Conservation (phyloP, 2,797 vertebrate species). For the Babyrousa celebensis region DNA sequence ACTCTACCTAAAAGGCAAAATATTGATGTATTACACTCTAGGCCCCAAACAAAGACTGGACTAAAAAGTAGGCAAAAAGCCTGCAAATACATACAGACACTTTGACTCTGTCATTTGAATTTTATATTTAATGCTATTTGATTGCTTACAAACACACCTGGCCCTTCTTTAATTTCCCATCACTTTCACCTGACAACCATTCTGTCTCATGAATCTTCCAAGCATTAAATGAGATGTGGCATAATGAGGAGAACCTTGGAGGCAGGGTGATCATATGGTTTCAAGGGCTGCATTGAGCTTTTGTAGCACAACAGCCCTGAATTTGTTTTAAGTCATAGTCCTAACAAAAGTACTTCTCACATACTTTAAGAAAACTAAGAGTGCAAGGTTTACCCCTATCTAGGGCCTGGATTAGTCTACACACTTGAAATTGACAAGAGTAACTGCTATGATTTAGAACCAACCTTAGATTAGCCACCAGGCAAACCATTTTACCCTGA, state of each 20-base stretch:
- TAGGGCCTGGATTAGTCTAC: background rate
- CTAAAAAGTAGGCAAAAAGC: background rate
- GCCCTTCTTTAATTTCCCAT: constrained; percentile 51
- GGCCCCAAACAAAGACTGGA: background rate
- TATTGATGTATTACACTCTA: constrained; percentile 62
- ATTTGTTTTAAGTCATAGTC: constrained; percentile 1
- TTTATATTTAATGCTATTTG: constrained; percentile 18
- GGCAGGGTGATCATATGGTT: background rate
- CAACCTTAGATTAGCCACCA: constrained; percentile 53
- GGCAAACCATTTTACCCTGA: constrained; percentile 55
- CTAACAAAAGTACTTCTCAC: constrained; percentile 36
- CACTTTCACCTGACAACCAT: constrained; percentile 51
- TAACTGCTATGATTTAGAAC: constrained; percentile 58
- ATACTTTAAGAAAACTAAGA: constrained; percentile 52
- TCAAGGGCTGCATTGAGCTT: constrained; percentile 24
- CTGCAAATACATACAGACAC: background rate
- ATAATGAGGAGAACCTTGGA: background rate
- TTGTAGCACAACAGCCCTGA: background rate
- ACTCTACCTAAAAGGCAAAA: constrained; percentile 94
- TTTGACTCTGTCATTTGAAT: constrained; percentile 41
- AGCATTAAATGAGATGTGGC: constrained; percentile 30
- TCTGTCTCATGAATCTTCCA: background rate
- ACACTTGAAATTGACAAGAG: constrained; percentile 68
- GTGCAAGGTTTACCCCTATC: background rate
- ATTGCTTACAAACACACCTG: constrained; percentile 13